Conservation (phyloP, 2,113 vertebrate species). For the Clupea harengus region DNA sequence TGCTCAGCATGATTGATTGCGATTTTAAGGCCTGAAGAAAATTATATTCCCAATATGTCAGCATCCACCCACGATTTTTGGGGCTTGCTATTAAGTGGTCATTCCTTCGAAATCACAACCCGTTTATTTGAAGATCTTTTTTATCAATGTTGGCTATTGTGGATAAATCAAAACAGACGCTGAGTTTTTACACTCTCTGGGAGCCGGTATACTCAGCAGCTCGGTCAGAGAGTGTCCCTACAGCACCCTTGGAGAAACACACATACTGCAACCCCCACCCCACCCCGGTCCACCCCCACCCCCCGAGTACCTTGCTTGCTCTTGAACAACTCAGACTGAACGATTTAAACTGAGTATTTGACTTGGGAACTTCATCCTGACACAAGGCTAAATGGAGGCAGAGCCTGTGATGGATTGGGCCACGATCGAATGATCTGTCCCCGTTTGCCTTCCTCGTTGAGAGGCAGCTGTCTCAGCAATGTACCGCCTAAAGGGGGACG, state of each 20-base stretch:
- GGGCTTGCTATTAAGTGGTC: neutral
- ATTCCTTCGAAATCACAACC: neutral
- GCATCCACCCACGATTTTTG: neutral
- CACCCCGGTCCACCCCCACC: neutral
- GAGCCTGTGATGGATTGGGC: constrained; percentile 11
- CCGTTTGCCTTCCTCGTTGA: neutral
- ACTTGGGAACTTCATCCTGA: constrained; percentile 5
- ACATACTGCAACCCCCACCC: neutral
- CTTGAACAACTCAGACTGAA: constrained; percentile 11
- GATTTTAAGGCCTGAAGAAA: neutral
- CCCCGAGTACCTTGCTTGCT: neutral
- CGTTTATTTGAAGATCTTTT: neutral
- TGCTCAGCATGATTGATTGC: neutral
- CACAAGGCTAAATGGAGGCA: constrained; percentile 10
- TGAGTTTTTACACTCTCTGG: neutral
- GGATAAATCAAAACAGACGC: constrained; percentile 3
- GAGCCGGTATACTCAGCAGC: neutral
- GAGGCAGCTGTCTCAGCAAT: constrained; percentile 15
- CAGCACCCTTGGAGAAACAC: neutral
- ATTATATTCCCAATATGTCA: constrained; percentile 2
- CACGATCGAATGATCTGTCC: constrained; percentile 14
- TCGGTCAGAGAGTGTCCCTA: neutral
- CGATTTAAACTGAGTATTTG: neutral
- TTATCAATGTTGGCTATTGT: neutral
- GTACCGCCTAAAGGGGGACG: neutral